Base-by-base conservation (phyloP, 1,140 invertebrate species). In the Maniola jurtina region DNA sequence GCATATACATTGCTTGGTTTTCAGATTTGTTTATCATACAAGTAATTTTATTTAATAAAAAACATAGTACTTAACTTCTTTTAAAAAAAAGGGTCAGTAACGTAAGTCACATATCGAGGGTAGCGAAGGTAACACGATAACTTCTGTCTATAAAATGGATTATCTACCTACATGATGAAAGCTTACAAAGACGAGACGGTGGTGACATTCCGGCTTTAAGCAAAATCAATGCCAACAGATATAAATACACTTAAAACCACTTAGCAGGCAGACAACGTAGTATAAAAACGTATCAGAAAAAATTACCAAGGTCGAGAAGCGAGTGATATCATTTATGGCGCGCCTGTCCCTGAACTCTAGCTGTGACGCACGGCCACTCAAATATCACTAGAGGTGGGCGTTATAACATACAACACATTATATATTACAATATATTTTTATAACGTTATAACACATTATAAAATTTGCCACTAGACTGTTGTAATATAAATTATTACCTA, bases 291-390 rank as follows among this genome's bases (percentile, higher is more conserved):
- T 80, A 86, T 83, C 83, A 81, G 80, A 86, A 84, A 87, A 84
- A 83, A 83, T 79, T 77, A 85, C 71, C 84, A 85, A 87, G 86
- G 84, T 77, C 80, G 78, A 68, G 70, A 64, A 77, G 71, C 79
- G 72, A 79, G 73, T 86, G 83, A 89, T 89, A 87, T 89, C 84
- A 89, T 86, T 87, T 85, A 80, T 85, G 79, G 83, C 79, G 79
- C 74, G 73, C 61, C 71, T 85, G 86, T 84, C 85, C 84, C 79
- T 89, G 86, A 88, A 89, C 87, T 86, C 77, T 75, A 68, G 69
- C 71, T 56, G 73, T 89, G 87, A 89, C 87, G 87, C 86, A 88
- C 81, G 79, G 71, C 69, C 72, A 77, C 73, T 75, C 65, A 68
- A 78, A 76, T 75, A 78, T 55, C 72, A 25, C 66, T n/a, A n/a